Conservation (phyloP, 2,888 invertebrate species). For the Hermaeophaga mercurialis region DNA sequence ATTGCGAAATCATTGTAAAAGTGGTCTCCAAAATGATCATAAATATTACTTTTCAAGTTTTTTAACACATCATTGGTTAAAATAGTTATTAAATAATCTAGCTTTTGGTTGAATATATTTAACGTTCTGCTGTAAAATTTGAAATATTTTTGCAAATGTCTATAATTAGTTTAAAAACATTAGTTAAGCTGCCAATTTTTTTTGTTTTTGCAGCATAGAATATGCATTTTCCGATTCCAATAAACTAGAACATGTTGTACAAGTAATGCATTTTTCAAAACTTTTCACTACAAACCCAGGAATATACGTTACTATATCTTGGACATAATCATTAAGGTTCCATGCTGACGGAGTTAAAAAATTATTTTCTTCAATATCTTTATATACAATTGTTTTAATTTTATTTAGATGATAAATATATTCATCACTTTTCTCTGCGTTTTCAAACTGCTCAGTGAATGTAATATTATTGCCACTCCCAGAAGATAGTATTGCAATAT, state of each 20-base stretch:
- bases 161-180: too few species aligned
- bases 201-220: constrained; percentile 14
- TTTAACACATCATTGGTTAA: too few species aligned
- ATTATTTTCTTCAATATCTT: background rate
- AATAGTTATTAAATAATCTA: too few species aligned
- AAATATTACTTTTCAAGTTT: too few species aligned
- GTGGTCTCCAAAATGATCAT: too few species aligned
- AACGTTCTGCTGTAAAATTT: too few species aligned
- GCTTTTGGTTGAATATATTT: too few species aligned
- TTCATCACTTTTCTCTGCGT: background rate
- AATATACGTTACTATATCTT: constrained; percentile 24
- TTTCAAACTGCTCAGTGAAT: background rate
- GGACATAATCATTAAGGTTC: constrained; percentile 15
- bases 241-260: constrained; percentile 9
- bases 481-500: constrained; percentile 20
- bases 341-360: background rate
- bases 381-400: background rate
- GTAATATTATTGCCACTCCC: constrained; percentile 11
- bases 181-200: constrained; percentile 1
- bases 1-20: too few species aligned
- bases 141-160: too few species aligned
- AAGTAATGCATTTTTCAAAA: constrained; percentile 19
- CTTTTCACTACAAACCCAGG: constrained; percentile 23
- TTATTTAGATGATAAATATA: background rate
- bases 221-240: constrained; percentile 14